Evolutionary conservation across 2,797 vertebrate species (phyloP).

Genomic region (Petrocephalus schoutedeni): DNA sequence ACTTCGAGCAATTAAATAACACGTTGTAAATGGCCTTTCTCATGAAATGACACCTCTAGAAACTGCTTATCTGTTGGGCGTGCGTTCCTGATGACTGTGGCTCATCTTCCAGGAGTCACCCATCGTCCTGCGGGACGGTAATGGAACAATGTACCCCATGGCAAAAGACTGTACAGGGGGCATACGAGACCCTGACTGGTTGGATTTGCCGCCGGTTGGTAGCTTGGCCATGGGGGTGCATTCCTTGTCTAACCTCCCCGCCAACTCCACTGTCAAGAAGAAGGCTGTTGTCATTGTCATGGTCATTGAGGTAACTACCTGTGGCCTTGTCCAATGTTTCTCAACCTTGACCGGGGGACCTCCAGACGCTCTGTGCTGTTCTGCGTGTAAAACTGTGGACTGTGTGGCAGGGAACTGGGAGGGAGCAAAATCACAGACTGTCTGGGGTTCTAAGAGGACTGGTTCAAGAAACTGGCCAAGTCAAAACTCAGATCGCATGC

Average conservation of each 20-base stretch:
- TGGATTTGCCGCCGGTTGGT: slow-evolving; percentile 93
- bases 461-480: not conserved
- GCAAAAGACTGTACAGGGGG: slow-evolving; percentile 99
- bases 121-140: slow-evolving; percentile 93
- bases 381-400: not conserved
- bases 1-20: not conserved
- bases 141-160: slow-evolving; percentile 98
- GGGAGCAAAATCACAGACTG: not conserved
- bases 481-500: not conserved
- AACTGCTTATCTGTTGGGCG: not conserved
- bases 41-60: not conserved
- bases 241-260: slow-evolving; percentile 93
- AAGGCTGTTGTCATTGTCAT: slow-evolving; percentile 98
- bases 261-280: slow-evolving; percentile 98
- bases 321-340: not conserved
- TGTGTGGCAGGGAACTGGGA: not conserved
- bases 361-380: not conserved
- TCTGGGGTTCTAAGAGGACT: not conserved
- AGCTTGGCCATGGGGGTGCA: slow-evolving; percentile 97
- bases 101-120: slow-evolving; percentile 77
- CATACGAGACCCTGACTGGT: slow-evolving; percentile 96
- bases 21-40: not conserved
- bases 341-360: not conserved
- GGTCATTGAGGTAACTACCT: slow-evolving; percentile 86
- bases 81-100: not conserved